Base-by-base conservation (phyloP, 2,888 invertebrate genomes). In the Heliconius aoede region DNA sequence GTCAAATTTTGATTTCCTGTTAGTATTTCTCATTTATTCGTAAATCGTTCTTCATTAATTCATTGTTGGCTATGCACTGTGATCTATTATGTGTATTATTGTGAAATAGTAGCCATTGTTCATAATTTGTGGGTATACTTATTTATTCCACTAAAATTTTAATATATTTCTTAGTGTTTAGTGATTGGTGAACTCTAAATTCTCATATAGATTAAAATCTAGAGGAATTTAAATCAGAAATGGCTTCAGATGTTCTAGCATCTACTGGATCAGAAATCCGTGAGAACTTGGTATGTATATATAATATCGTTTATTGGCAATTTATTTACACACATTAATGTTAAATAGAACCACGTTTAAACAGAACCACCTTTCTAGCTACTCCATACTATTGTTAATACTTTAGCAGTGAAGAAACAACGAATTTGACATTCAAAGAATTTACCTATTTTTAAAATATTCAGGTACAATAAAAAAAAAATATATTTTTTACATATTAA, bases 251-350 rank as follows among this genome's bases (percentile, higher is more conserved):
- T 69, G 84, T 89, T 68, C 80, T 93, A 82, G 79, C 85, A 72
- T 86, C 82, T 82, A 81, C 89, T 75, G 88, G 87, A 67, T 85
- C 82, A 74, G 90, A 91, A 86, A 90, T 94, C 82, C 89, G 94
- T 32, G 94, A 94, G 78, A 93, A 94, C 87, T 90, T 94, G 91
- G 94, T 94, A 80, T 82, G 69, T 78, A 46, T 76, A 64, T 78
- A 60, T 60, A 51, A 75, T 46, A 72, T 76, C 3, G 46, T 40
- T 26, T 65, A 69, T 30, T 30, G 9, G 7, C 32, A 71, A 46
- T 58, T 75, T 64, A 46, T 67, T 75, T 32, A 40, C 30, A 46
- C 11, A 36, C 28, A 28, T 60, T 36, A 60, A 13, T 68, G n/a
- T 69, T 15, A 40, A 65, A 36, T 36, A 40, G n/a, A 30, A 32